phyloP scores from a whole-genome alignment of 2,113 vertebrate species.

The Neolamprologus caudopunctatus region DNA sequence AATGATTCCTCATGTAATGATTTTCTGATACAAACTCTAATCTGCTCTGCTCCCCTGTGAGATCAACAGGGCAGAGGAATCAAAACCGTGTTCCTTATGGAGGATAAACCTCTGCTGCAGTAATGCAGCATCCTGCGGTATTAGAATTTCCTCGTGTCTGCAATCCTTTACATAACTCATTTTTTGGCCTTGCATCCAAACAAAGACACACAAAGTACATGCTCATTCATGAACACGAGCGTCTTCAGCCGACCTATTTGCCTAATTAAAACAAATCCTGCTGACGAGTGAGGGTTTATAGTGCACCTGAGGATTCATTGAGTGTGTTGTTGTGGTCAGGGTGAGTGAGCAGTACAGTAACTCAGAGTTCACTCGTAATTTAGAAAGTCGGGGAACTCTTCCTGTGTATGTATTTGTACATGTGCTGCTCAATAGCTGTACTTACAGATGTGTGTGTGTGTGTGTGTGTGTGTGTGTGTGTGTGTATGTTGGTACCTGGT shows the following conservation, averaged over 20 bases:
- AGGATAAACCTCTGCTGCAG: not conserved
- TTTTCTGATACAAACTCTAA: not conserved
- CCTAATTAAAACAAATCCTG: slow-evolving; percentile 11
- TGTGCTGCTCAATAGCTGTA: not conserved
- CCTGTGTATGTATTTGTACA: not conserved
- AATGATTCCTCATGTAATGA: not conserved
- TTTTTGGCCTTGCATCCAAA: not conserved
- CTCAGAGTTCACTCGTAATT: not conserved
- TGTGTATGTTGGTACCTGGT: not conserved
- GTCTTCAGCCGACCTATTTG: slow-evolving; percentile 24
- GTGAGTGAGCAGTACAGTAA: not conserved
- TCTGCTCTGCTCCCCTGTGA: not conserved
- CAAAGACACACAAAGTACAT: not conserved
- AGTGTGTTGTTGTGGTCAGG: not conserved
- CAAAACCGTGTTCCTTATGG: not conserved
- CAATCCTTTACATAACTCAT: not conserved
- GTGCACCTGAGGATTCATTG: not conserved
- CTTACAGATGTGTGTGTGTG: not conserved
- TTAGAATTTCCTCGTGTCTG: not conserved
- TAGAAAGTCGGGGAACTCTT: not conserved
- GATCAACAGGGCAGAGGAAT: not conserved
- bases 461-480: too few relatives aligned
- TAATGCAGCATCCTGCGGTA: not conserved
- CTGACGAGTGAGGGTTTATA: not conserved
- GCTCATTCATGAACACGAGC: not conserved